phyloP scores from a whole-genome alignment of 1,140 invertebrate genomes.

The Leptinotarsa defecta region DNA sequence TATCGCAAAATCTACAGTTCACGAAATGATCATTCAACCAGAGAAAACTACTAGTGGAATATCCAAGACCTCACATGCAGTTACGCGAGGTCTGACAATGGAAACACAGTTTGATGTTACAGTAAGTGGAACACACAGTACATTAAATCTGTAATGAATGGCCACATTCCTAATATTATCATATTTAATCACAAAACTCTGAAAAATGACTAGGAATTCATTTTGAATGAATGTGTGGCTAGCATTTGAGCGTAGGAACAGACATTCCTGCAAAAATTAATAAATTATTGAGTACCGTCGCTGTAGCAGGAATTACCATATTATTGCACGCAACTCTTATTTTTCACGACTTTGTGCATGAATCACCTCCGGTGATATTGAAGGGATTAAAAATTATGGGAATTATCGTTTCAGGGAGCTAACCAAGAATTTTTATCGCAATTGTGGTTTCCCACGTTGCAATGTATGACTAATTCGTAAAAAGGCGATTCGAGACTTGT shows the following conservation, averaged over 20 bases:
- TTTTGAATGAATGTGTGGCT: background rate
- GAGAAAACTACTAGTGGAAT: too few relatives aligned
- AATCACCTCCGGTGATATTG: background rate
- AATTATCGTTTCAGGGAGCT: background rate
- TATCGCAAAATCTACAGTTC: too few relatives aligned
- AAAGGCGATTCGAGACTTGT: background rate
- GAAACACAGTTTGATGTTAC: too few relatives aligned
- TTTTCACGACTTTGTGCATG: background rate
- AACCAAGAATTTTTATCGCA: background rate
- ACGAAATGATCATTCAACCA: too few relatives aligned
- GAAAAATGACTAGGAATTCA: background rate
- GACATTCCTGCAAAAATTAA: conserved; percentile 20
- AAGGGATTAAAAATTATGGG: background rate
- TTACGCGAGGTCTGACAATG: too few relatives aligned
- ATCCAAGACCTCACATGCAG: too few relatives aligned
- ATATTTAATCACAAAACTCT: background rate
- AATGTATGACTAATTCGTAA: background rate
- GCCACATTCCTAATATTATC: background rate
- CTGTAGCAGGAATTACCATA: conserved; percentile 13
- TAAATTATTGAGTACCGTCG: conserved; percentile 15
- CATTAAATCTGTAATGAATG: too few relatives aligned
- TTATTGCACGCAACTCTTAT: conserved; percentile 13
- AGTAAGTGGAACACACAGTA: too few relatives aligned
- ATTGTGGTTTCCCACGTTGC: background rate
- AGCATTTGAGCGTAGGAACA: conserved; percentile 10